Base-by-base conservation (phyloP, 1,140 invertebrate species). In the Meloidogyne chitwoodi region DNA sequence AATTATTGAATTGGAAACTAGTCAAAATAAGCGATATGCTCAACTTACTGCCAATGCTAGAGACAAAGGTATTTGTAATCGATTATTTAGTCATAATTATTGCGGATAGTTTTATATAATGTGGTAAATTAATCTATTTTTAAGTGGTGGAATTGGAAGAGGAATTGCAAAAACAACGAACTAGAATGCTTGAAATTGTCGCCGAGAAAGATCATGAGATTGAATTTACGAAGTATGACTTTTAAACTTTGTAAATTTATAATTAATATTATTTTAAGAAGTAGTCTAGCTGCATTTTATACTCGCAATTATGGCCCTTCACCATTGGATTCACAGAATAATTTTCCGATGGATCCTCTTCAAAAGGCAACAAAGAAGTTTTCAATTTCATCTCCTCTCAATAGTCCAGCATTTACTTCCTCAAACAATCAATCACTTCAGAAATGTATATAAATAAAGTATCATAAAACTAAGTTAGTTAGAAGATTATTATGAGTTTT, bases 61-160 rank as follows among this genome's bases (percentile, higher is more conserved):
- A 65, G 29, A 68, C 27, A 84, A 74, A 81, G 77, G 77, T 78
- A 16, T 56, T 78, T 26, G 11, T 22, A n/a, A n/a, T n/a, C n/a
- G n/a, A n/a, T n/a, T n/a, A n/a, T n/a, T n/a, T n/a, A n/a, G n/a
- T n/a, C n/a, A n/a, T n/a, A n/a, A n/a, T n/a, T n/a, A n/a, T n/a
- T n/a, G n/a, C n/a, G n/a, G n/a, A n/a, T n/a, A n/a, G n/a, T n/a
- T n/a, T n/a, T n/a, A n/a, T n/a, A n/a, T n/a, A n/a, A n/a, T 65
- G 6, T n/a, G 2, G n/a, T n/a, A 19, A n/a, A 31, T 22, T 24
- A 2, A 6, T 68, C 3, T 2, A 22, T 66, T 62, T 22, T 77
- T 79, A 64, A 79, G 80, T 81, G 8, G 64, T 68, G 2, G 80
- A 81, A 77, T 65, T 81, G n/a, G 80, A 81, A 62, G 78, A 83